Evolutionary conservation across 2,113 vertebrate species (phyloP), one percentile per base, ranked within the genome.

Genomic region (Seriola rivoliana): DNA sequence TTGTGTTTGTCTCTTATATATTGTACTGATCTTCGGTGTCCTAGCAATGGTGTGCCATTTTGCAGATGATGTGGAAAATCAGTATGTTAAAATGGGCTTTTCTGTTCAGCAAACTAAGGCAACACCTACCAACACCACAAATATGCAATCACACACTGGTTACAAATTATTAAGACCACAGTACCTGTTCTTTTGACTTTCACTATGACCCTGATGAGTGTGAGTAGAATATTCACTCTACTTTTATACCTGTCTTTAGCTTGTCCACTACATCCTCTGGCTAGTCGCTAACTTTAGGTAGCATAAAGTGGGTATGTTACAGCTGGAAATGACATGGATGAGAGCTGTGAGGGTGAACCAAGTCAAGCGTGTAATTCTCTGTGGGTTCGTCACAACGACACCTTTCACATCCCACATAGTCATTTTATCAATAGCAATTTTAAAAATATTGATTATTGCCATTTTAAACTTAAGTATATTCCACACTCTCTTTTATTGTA

Each of bases 81-180:
- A 3, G 29, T 38, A 68, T 46, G 25, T 50, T 64, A 59, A 74
- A 48, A 3, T 46, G 21, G 57, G 1, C 9, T 29, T 58, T 80
- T 23, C 10, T 25, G 36, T 72, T 36, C 11, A 19, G 40, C 1
- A 40, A 14, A 65, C 9, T 21, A 1, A 59, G 40, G 36, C 29
- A 8, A 3, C 34, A 84, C 67, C 72, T n/a, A 8, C 2, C 34
- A 84, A 71, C 68, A 63, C 29, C 57, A 50, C 50, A 71, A 48
- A 75, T 38, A 69, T 63, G 54, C 14, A 71, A 62, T 48, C 50
- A 32, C 19, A 29, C 34, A 70, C 16, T 34, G 29, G 19, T 9
- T 52, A 21, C 50, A 52, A 2, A 10, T 32, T 62, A 21, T 55
- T 62, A 42, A 40, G 42, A 21, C 19, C 60, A 34, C 42, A 59